A percentile compares a stretch with the other conserved stretches of the same genome.
Evolutionary conservation across 1,140 invertebrate genomes (phyloP).

Genomic region (Aphis gossypii): DNA sequence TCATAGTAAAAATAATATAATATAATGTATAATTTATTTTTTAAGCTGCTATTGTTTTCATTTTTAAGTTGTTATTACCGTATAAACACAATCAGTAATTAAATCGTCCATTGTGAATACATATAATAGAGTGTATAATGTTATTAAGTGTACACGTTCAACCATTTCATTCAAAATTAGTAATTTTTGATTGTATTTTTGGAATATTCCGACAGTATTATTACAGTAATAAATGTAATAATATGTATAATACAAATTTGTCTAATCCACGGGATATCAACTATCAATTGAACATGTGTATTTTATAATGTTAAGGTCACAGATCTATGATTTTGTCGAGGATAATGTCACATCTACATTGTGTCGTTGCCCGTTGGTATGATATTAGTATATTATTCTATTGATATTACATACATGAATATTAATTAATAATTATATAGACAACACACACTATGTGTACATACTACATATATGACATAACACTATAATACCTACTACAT

Average conservation of each 20-base stretch:
- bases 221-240: neutral
- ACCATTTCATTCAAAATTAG: neutral
- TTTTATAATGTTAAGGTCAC: conserved; percentile 9
- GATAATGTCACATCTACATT: neutral
- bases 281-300: conserved; percentile 5
- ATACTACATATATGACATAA: neutral
- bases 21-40: neutral
- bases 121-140: neutral
- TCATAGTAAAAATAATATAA: neutral
- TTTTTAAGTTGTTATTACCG: neutral
- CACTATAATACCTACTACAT: neutral
- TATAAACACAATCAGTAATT: conserved; percentile 2
- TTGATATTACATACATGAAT: neutral
- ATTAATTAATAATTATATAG: conserved; percentile 13
- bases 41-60: neutral
- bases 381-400: neutral
- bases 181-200: neutral
- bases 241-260: neutral
- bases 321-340: neutral
- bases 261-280: neutral
- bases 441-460: neutral
- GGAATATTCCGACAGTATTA: neutral
- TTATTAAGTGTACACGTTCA: neutral
- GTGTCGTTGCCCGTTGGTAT: neutral
- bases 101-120: neutral